Conservation (phyloP, 2,797 vertebrate species). For the Silurus lanzhouensis region DNA sequence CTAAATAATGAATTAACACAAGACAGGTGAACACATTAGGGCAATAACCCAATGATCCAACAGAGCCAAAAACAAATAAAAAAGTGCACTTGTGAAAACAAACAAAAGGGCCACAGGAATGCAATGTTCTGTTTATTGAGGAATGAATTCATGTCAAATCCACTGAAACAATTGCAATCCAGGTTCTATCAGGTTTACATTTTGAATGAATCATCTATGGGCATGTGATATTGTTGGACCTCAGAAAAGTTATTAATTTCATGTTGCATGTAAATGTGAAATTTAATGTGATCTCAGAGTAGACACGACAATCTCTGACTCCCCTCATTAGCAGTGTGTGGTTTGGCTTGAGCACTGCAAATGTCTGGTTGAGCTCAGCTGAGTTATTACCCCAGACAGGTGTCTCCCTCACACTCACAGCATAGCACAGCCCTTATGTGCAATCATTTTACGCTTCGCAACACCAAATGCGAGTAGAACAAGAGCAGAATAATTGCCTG, state of each 20-base stretch:
- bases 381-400: slow-evolving; percentile 70
- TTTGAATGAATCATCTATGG: neutral
- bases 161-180: neutral
- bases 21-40: neutral
- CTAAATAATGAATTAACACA: neutral
- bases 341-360: slow-evolving; percentile 59
- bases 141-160: neutral
- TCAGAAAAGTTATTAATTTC: neutral
- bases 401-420: slow-evolving; percentile 63
- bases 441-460: slow-evolving; percentile 65
- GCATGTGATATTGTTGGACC: neutral
- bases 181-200: neutral
- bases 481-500: slow-evolving; percentile 66
- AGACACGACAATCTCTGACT: slow-evolving; percentile 12
- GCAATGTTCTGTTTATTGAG: neutral
- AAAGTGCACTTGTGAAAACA: neutral
- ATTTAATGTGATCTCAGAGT: slow-evolving; percentile 8
- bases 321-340: slow-evolving; percentile 54
- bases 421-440: slow-evolving; percentile 50
- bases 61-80: neutral
- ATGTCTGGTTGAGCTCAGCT: slow-evolving; percentile 50
- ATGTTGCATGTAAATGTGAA: slow-evolving; percentile 1
- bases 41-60: neutral
- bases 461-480: slow-evolving; percentile 59
- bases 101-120: neutral